Percentiles rank a stretch among this genome's conserved stretches.
These are phyloP conservation scores for Alosa sapidissima DNA, from an alignment of 2,797 vertebrate genomes.

Conservation along the genomic window DNA sequence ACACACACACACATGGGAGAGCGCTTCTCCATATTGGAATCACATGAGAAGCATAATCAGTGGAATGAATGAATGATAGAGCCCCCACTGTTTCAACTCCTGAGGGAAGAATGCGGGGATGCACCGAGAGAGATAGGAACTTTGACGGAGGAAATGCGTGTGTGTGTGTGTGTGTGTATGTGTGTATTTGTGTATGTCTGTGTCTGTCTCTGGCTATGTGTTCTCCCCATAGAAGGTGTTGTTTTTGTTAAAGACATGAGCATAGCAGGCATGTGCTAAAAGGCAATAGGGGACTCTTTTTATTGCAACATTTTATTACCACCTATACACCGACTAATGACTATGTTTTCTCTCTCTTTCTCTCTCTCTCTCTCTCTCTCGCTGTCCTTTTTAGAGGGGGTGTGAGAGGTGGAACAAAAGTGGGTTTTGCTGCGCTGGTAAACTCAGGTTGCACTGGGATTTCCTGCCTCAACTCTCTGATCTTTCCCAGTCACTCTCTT, in stretches of 20 bases:
- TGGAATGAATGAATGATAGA: slow-evolving; percentile 65
- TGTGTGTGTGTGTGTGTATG: slow-evolving; percentile 37
- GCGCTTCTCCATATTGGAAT: slow-evolving; percentile 62
- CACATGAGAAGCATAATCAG: slow-evolving; percentile 77
- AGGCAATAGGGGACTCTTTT: slow-evolving; percentile 30
- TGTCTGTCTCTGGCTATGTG: slow-evolving; percentile 56
- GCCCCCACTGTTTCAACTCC: slow-evolving; percentile 58
- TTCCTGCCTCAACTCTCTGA: slow-evolving; percentile 71
- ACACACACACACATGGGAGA: slow-evolving; percentile 30
- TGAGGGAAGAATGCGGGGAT: slow-evolving; percentile 40
- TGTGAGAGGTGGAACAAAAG: slow-evolving; percentile 52
- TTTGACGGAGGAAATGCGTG: slow-evolving; percentile 31
- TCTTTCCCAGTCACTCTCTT: slow-evolving; percentile 34
- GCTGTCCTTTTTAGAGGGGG: slow-evolving; percentile 1
- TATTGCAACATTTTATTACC: slow-evolving; percentile 6
- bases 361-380: neutral
- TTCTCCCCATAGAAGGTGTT: slow-evolving; percentile 72
- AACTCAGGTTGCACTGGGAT: slow-evolving; percentile 77
- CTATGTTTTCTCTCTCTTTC: neutral
- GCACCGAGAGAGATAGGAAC: slow-evolving; percentile 26
- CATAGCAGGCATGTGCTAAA: slow-evolving; percentile 64
- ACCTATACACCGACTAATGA: slow-evolving; percentile 18
- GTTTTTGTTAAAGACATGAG: slow-evolving; percentile 70
- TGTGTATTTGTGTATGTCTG: slow-evolving; percentile 36
- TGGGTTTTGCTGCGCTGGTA: slow-evolving; percentile 73